Evolutionary conservation across 2,888 invertebrate genomes (phyloP), one percentile per base, ranked within the genome.

Genomic region (Tiphia femorata): DNA sequence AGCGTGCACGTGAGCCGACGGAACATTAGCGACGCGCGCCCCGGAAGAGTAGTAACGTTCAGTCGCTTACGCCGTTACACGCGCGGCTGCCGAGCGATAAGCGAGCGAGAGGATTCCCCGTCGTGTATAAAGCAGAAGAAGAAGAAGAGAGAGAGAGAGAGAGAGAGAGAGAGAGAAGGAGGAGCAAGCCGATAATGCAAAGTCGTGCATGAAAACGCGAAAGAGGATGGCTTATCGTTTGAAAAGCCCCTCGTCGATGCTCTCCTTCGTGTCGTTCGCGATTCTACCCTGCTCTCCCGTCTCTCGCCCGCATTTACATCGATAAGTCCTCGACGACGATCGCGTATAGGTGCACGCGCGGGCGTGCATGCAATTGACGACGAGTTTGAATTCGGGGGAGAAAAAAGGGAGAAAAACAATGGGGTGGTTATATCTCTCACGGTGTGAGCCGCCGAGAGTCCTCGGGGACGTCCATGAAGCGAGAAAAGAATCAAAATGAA

Each of bases 231-330:
- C 53, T 67, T 62, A 68, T 62, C 69, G 49, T 16, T n/a, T 16
- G 14, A 30, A 62, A 54, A 43, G 42, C 37, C 29, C 37, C 44
- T 58, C 14, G 42, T 54, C 38, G 23, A 10, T 27, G 25, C 20
- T 40, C 35, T n/a, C n/a, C n/a, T n/a, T n/a, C n/a, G n/a, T 33
- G 14, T 33, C 33, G 12, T 33, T n/a, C n/a, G 12, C 29, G 29
- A 29, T n/a, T n/a, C n/a, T n/a, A n/a, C n/a, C n/a, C n/a, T n/a
- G n/a, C n/a, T n/a, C n/a, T 12, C 14, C 33, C 33, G 14, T 44
- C 17, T 55, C 61, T 68, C 54, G 50, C 37, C 27, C 46, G 27
- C 49, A 55, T 53, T 68, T 65, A 65, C 57, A 60, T 69, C 62
- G 59, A 69, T 51, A 65, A 68, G 46, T 61, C 37, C 21, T 37